Base-by-base conservation (phyloP, 2,113 vertebrate species). In the Ariopsis seemanni region DNA sequence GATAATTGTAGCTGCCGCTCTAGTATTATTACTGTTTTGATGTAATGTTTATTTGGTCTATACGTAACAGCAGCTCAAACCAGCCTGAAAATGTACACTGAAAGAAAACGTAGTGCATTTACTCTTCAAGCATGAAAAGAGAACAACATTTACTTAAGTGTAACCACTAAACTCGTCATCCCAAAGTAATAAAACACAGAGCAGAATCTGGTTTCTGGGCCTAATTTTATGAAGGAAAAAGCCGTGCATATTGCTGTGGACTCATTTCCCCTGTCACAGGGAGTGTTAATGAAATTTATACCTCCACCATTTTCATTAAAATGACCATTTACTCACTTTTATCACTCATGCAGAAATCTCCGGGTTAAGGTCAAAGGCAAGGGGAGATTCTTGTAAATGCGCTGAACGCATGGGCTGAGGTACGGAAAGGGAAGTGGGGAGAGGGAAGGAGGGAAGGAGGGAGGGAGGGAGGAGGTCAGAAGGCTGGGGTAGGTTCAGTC, bases 351-450 rank as follows among this genome's bases (percentile, higher is more conserved):
- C 55, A 85, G 90, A 85, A 89, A 89, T 82, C 85, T 83, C 50
- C 57, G 62, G 85, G 87, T 88, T 83, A 63, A 87, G 90, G 90
- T 91, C 90, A 91, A 90, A 91, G 87, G 82, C 85, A 85, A 60
- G 52, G 42, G 74, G 85, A 87, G 74, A 72, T 63, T 77, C 50
- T 67, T 82, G 82, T 60, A 25, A 65, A 77, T 52, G 48, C 58
- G 2, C 58, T 1, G 58, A 77, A 57, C 85, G 6, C 48, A 57
- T 9, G 30, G 30, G 60, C 6, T 60, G 57, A 65, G 18, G 27
- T 2, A 27, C 9, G 7, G 62, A 4, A 27, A 4, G 42, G 42
- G 42, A 42, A 42, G 42, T 42, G 18, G 18, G 15, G 84, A 25
- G 57, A 34, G 55, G 72, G 5, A 18, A 11, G 18, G 42, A 42